Evolutionary conservation across 2,113 vertebrate genomes (phyloP).

Genomic region (Ochotona curzoniae): DNA sequence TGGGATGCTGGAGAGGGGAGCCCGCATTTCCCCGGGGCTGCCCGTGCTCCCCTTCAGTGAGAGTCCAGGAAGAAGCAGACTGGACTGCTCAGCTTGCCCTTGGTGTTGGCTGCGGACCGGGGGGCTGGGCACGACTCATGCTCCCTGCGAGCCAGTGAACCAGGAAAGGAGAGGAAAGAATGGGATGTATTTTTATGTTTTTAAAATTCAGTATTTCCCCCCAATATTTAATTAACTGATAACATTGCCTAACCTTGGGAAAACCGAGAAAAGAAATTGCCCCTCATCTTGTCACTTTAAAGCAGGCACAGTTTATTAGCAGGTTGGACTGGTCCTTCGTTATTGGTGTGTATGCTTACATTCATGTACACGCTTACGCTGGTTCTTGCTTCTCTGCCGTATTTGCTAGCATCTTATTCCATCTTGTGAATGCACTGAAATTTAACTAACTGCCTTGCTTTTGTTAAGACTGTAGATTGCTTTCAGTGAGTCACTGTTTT

Average conservation of each 20-base stretch:
- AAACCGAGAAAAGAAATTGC: slow-evolving; percentile 17
- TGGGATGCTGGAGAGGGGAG: not conserved
- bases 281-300: not conserved
- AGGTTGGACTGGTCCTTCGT: not conserved
- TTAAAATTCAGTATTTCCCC: not conserved
- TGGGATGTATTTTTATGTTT: not conserved
- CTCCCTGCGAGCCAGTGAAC: not conserved
- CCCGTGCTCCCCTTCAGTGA: not conserved
- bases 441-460: not conserved
- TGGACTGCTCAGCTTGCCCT: not conserved
- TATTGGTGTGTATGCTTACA: not conserved
- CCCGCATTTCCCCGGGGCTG: not conserved
- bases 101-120: not conserved
- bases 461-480: not conserved
- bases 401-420: not conserved
- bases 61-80: not conserved
- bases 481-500: not conserved
- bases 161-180: not conserved
- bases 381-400: not conserved
- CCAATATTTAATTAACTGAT: not conserved
- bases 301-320: not conserved
- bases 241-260: not conserved
- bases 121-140: not conserved
- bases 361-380: too few relatives aligned
- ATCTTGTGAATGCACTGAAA: not conserved